A percentile compares a stretch with the other conserved stretches of the same genome.
phyloP scores from a whole-genome alignment of 2,113 vertebrate genomes.

The Cinclus mexicanus region DNA sequence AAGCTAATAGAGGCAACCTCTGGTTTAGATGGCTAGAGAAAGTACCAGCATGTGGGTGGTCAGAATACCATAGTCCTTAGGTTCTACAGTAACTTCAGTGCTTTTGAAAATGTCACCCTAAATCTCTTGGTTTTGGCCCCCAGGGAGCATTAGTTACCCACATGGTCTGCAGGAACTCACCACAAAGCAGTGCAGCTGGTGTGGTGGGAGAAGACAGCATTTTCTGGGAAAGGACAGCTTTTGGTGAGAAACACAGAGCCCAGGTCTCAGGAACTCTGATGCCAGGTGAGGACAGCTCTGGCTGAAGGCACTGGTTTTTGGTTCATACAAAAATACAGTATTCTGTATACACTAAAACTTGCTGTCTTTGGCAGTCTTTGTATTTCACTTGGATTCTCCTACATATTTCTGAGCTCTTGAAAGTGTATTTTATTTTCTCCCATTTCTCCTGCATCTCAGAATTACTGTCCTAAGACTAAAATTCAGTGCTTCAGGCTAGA shows the following conservation, averaged over 20 bases:
- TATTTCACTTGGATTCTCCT: not conserved
- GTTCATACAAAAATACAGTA: not conserved
- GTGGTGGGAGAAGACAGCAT: not conserved
- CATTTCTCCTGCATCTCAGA: not conserved
- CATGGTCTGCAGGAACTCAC: not conserved
- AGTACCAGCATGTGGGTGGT: not conserved
- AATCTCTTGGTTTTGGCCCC: not conserved
- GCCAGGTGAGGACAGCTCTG: not conserved
- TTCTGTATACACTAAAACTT: not conserved
- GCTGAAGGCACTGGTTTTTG: not conserved
- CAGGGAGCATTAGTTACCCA: not conserved
- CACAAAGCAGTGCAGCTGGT: fast-evolving
- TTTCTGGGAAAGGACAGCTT: not conserved
- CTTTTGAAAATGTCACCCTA: not conserved
- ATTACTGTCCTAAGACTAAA: not conserved
- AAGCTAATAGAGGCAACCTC: not conserved
- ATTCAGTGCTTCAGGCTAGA: not conserved
- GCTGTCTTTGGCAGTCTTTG: not conserved
- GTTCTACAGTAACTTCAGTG: not conserved
- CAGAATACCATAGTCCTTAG: not conserved
- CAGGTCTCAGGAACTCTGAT: not conserved
- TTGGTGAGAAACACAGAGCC: not conserved
- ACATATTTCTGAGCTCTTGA: not conserved
- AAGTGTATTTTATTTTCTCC: not conserved
- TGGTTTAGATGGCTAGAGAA: not conserved